Conservation (phyloP, 2,797 vertebrate genomes). For the Anableps anableps region DNA sequence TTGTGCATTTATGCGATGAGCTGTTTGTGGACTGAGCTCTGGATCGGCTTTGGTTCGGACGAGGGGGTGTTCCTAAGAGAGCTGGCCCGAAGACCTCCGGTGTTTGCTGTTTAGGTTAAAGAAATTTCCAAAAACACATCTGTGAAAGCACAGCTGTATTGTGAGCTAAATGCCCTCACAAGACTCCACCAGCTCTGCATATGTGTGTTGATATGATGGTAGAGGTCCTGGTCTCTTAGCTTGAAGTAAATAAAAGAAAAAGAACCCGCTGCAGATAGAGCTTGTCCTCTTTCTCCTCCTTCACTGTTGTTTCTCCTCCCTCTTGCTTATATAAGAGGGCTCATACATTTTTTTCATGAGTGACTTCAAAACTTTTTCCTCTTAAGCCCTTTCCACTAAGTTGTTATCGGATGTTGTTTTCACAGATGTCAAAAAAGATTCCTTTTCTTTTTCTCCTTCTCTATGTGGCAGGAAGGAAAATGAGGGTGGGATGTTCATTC, state of each 20-base stretch:
- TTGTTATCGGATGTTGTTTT: slow-evolving; percentile 48
- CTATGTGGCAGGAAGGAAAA: slow-evolving; percentile 7
- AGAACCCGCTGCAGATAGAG: slow-evolving; percentile 58
- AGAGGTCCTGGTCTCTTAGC: slow-evolving; percentile 48
- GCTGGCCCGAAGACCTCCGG: slow-evolving; percentile 15
- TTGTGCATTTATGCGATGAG: not conserved
- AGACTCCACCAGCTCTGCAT: slow-evolving; percentile 50
- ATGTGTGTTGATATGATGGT: slow-evolving; percentile 51
- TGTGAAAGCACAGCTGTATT: slow-evolving; percentile 79
- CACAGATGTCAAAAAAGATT: slow-evolving; percentile 35
- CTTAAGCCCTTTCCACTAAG: slow-evolving; percentile 13
- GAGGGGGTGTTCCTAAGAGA: not conserved
- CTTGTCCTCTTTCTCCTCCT: slow-evolving; percentile 42
- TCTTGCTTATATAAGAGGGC: slow-evolving; percentile 63
- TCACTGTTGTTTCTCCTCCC: slow-evolving; percentile 36
- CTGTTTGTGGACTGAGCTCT: not conserved
- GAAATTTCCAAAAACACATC: slow-evolving; percentile 68
- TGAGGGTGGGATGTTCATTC: not conserved
- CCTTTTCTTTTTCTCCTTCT: not conserved
- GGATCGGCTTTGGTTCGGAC: not conserved
- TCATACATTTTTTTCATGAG: slow-evolving; percentile 30
- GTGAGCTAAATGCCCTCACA: slow-evolving; percentile 57
- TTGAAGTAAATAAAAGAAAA: slow-evolving; percentile 27
- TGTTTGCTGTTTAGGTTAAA: slow-evolving; percentile 49
- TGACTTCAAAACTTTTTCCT: slow-evolving; percentile 26